These are phyloP conservation scores for Epizoanthus stellaris DNA, from an alignment of 92 coral and sea anemone genomes.

Conservation along the genomic window DNA sequence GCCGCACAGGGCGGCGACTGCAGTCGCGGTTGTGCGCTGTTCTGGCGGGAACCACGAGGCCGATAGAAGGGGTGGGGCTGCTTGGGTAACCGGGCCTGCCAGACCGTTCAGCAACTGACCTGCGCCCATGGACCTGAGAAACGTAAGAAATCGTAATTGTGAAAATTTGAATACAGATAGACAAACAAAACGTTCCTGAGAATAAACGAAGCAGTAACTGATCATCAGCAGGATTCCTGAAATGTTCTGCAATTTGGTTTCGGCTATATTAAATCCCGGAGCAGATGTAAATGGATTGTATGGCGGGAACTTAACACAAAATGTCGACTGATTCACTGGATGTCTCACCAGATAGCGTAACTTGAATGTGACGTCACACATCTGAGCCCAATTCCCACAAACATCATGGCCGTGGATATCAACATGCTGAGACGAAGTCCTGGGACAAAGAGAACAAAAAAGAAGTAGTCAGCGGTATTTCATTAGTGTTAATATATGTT, in stretches of 20 bases:
- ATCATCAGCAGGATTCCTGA: neutral
- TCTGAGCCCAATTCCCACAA: slow-evolving; percentile 94
- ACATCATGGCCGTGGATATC: slow-evolving; percentile 90
- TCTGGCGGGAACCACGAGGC: slow-evolving; percentile 96
- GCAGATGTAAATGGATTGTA: neutral
- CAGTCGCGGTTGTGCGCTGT: slow-evolving; percentile 97
- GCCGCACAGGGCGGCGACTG: slow-evolving; percentile 96
- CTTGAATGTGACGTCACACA: slow-evolving; percentile 86
- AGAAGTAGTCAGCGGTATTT: too few species aligned
- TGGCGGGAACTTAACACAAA: neutral
- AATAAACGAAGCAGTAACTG: neutral
- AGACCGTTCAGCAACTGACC: slow-evolving; percentile 97
- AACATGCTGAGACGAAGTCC: slow-evolving; percentile 91
- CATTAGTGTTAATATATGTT: too few species aligned
- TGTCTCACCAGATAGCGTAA: slow-evolving; percentile 81
- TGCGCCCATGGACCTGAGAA: slow-evolving; percentile 89
- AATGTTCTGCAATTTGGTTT: neutral
- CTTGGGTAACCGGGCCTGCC: slow-evolving; percentile 99
- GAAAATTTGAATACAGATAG: too few species aligned
- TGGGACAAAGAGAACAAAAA: slow-evolving; percentile 35
- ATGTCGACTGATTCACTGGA: neutral
- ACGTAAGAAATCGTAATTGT: too few species aligned
- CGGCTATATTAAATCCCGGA: too few species aligned
- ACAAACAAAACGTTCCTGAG: too few species aligned
- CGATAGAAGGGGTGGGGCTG: slow-evolving; percentile 95